Evolutionary conservation across 1,140 invertebrate genomes (phyloP), one percentile per base, ranked within the genome.

Genomic region (Chionoecetes opilio): DNA sequence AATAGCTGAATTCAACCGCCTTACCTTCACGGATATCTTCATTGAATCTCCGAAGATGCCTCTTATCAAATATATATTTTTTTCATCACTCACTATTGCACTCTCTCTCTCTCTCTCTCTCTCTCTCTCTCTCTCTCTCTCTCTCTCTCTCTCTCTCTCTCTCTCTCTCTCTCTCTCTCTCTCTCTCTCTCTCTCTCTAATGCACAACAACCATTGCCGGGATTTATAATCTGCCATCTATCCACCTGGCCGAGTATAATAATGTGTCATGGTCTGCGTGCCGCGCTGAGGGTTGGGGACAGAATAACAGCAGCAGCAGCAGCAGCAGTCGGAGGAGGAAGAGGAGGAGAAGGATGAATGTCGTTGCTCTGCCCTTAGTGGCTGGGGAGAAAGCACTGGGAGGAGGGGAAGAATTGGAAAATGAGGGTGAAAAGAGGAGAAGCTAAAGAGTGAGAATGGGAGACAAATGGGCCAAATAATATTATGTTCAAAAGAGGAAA

Each of bases 71-170:
- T 75, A 26, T 26, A 21, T 75, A 17, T 75, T 8, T 31, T 29
- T 29, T 86, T 2, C 35, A 0, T 86, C 84, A 8, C 84, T 34
- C 84, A 3, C 31, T 34, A 31, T 86, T 32, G 32, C 84, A 34
- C 84, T 86, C 84, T 86, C 84, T 86, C 84, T 86, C 84, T 86
- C 84, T 86, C 84, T 86, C 84, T 86, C 35, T n/a, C n/a, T n/a
- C n/a, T n/a, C n/a, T n/a, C n/a, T n/a, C n/a, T n/a, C n/a, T n/a
- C n/a, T n/a, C n/a, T n/a, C 86, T 38, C 35, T 88, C 35, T 88
- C 32, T 87, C 35, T 38, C 34, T 88, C 34, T 88, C 21, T n/a
- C n/a, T n/a, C n/a, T n/a, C n/a, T n/a, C n/a, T n/a, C n/a, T n/a
- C n/a, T n/a, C n/a, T n/a, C n/a, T n/a, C n/a, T n/a, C n/a, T n/a